Evolutionary conservation across 2,888 invertebrate species (phyloP), one percentile per base, ranked within the genome.

Genomic region (Panzeria rudis): DNA sequence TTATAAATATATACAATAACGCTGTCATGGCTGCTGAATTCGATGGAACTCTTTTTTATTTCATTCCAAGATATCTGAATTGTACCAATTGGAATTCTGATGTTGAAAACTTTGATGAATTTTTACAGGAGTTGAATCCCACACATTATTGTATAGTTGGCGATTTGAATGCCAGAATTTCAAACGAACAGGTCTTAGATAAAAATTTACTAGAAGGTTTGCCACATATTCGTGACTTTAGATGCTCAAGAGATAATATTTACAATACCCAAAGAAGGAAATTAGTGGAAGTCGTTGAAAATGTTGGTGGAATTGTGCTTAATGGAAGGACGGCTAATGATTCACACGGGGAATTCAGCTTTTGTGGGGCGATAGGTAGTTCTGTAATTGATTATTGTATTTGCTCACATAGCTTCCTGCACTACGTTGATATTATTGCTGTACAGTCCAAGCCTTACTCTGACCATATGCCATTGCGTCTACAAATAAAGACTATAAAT

Each of bases 21-120:
- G 11, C 29, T 15, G n/a, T 75, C 15, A 11, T 75, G 20, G 13
- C 11, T 52, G 62, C 23, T n/a, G 62, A 61, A 38, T 13, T 75
- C 3, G 9, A 54, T 62, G 50, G 44, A 11, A 50, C 2, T 35
- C n/a, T 29, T 8, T 62, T 62, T 35, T 54, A 73, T 20, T 64
- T 75, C 17, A 62, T 75, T n/a, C 62, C 62, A 5, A 13, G 35
- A 17, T 75, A 75, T 52, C 29, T 75, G 11, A 62, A 62, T n/a
- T 62, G 75, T 35, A 62, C 62, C 11, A 62, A 50, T 13, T 62
- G 62, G 75, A 50, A 62, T 29, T 38, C 15, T 5, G 75, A 62
- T 62, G 29, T 29, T 20, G 6, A 11, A 9, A 62, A 38, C 11
- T 75, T 75, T 35, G 52, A 62, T 50, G 35, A 38, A 32, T 64